Conservation (phyloP, 2,797 vertebrate species). For the Megaceryle alcyon region DNA sequence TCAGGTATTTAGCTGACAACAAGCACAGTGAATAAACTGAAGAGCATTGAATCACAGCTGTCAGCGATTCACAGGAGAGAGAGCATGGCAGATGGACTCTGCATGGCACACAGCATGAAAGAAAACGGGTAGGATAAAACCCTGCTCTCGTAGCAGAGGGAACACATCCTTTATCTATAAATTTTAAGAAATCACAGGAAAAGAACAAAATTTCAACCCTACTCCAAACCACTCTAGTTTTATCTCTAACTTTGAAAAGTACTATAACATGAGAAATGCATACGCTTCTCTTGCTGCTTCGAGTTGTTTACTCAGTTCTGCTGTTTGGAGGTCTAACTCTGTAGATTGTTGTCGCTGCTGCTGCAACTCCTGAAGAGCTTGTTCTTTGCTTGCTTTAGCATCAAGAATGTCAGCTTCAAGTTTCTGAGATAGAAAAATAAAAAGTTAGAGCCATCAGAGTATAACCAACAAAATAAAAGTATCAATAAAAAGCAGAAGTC, state of each 20-base stretch:
- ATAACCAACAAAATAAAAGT: background rate
- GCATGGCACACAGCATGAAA: background rate
- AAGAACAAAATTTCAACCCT: background rate
- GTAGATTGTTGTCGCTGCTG: constrained; percentile 83
- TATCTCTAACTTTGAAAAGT: background rate
- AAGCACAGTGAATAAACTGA: background rate
- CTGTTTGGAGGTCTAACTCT: constrained; percentile 81
- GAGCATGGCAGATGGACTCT: background rate
- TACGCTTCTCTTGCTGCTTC: constrained; percentile 88
- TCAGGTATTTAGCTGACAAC: background rate
- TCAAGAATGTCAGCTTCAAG: constrained; percentile 86
- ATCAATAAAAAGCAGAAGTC: background rate
- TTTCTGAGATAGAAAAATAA: constrained; percentile 82
- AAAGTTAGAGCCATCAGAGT: background rate
- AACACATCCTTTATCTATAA: background rate
- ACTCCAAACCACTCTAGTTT: background rate
- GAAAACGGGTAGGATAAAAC: background rate
- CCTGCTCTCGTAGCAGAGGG: background rate
- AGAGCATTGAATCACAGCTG: background rate
- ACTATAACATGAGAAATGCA: constrained; percentile 46
- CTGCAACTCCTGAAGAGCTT: constrained; percentile 84
- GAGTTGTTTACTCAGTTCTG: constrained; percentile 85
- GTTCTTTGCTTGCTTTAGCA: constrained; percentile 82
- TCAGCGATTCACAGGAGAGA: background rate
- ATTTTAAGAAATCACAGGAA: background rate